These are phyloP conservation scores for Chunga burmeisteri DNA, from an alignment of 2,113 vertebrate species.

Conservation along the genomic window DNA sequence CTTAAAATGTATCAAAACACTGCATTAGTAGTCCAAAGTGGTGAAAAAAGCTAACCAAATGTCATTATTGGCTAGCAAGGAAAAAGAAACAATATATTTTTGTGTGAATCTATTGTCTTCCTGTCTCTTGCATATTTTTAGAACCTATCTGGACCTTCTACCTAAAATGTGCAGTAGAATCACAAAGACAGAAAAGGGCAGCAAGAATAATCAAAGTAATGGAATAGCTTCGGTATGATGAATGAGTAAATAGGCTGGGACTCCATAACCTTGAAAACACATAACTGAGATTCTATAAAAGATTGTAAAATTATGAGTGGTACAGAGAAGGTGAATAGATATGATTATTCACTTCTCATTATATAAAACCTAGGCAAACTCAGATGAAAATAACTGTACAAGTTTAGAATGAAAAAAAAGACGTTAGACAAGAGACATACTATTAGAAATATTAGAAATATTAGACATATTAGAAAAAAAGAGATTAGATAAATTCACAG, in stretches of 20 bases:
- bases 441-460: background rate
- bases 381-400: background rate
- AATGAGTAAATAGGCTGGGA: background rate
- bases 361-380: background rate
- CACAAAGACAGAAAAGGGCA: background rate
- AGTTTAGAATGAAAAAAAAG: background rate
- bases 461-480: background rate
- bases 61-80: background rate
- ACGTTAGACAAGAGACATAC: background rate
- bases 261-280: conserved; percentile 36
- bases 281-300: background rate
- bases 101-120: background rate
- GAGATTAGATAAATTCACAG: background rate
- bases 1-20: background rate
- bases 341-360: background rate
- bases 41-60: background rate
- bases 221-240: background rate
- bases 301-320: background rate
- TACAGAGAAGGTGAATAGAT: background rate
- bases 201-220: background rate
- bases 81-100: background rate
- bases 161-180: background rate
- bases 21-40: background rate
- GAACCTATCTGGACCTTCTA: background rate
- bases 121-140: background rate